Base-by-base conservation (phyloP, 2,888 invertebrate species). In the Drosophila mettleri region DNA sequence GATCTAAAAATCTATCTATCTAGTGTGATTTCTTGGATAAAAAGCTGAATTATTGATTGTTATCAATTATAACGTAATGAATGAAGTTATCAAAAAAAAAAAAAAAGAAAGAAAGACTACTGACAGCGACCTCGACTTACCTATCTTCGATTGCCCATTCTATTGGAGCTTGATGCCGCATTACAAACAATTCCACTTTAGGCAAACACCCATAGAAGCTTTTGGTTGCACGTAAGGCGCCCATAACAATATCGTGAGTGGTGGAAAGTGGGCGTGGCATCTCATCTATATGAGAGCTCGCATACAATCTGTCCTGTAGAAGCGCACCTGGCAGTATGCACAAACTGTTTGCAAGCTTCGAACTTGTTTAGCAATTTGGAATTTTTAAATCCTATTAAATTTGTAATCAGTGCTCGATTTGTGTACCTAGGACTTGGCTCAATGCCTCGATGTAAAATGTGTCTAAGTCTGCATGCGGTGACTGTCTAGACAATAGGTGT, bases 171-270 rank as follows among this genome's bases (percentile, higher is more conserved):
- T 41, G 34, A 16, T 55, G 31, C 36, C 78, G 83, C 83, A 87
- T 87, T 85, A 87, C 85, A 80, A 83, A 87, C 85, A 85, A 87
- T 87, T 86, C 77, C 88, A 85, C 86, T 87, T 85, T 77, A 75
- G 79, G 74, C 70, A 72, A 63, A 80, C 64, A 86, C 72, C 84
- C 86, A 66, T 81, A 85, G 59, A 69, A 87, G 79, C 74, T 87
- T 85, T 88, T 75, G 85, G 85, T 80, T 80, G 49, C 66, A 63
- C 59, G 69, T 45, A 48, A 39, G 60, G 52, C 39, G 58, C 66
- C 72, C 66, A 66, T 68, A 41, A 53, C 60, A 41, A 64, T 53
- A 53, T 58, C 57, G 20, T 60, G 62, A 55, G 41, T 34, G 45
- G 36, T 54, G 54, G 48, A 51, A 29, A 36, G 5, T 46, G 73